Percentiles rank a stretch among this genome's conserved stretches.
phyloP scores from a whole-genome alignment of 2,888 invertebrate species.

The Drosophila histrio region DNA sequence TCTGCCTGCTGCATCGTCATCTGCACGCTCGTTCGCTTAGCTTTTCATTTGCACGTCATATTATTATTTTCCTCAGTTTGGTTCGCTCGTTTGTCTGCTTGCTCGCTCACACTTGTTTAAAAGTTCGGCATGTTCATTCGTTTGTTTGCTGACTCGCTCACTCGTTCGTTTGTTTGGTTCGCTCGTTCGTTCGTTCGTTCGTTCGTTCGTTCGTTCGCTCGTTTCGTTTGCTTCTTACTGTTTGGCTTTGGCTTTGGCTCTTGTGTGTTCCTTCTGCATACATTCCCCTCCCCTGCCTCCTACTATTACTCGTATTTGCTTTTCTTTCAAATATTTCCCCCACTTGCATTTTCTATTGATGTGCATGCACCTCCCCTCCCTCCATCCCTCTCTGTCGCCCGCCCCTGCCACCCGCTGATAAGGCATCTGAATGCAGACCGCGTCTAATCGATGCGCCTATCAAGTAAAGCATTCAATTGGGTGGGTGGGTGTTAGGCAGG shows the following conservation, averaged over 20 bases:
- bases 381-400: neutral
- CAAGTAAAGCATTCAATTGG: neutral
- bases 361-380: conserved; percentile 5
- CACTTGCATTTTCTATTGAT: conserved; percentile 72
- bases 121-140: neutral
- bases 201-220: conserved; percentile 10
- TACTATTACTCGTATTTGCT: conserved; percentile 32
- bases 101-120: conserved; percentile 28
- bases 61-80: conserved; percentile 55
- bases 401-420: conserved; percentile 25
- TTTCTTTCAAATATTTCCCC: conserved; percentile 31
- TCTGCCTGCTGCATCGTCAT: conserved; percentile 1
- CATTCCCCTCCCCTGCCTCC: conserved; percentile 1
- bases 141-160: conserved; percentile 9
- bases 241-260: conserved; percentile 48
- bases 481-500: neutral
- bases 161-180: conserved; percentile 14
- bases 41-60: conserved; percentile 71
- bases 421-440: conserved; percentile 24
- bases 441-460: conserved; percentile 38
- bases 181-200: conserved; percentile 16
- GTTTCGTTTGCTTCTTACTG: conserved; percentile 21
- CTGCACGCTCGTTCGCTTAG: conserved; percentile 33
- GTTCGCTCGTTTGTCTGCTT: conserved; percentile 24
- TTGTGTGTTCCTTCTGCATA: conserved; percentile 26